Conservation (phyloP, 2,113 vertebrate genomes). For the Promerops cafer region DNA sequence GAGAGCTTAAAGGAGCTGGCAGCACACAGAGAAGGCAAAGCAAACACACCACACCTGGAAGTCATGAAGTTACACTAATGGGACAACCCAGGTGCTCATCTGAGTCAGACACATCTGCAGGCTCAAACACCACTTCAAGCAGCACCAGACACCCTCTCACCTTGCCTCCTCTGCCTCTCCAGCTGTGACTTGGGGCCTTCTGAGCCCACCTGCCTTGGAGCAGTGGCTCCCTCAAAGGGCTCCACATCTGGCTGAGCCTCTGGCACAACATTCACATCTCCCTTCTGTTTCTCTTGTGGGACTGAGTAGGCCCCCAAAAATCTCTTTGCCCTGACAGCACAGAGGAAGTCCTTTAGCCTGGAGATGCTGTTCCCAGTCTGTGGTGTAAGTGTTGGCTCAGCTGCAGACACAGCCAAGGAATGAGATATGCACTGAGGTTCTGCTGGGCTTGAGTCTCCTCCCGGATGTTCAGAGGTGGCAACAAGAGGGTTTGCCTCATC, state of each 20-base stretch:
- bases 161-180: not conserved
- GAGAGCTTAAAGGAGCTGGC: not conserved
- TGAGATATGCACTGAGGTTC: not conserved
- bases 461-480: not conserved
- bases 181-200: not conserved
- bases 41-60: not conserved
- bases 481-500: not conserved
- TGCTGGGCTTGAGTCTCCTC: not conserved
- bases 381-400: not conserved
- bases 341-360: not conserved
- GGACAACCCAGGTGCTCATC: not conserved
- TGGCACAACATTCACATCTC: not conserved
- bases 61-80: not conserved
- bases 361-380: not conserved
- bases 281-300: not conserved
- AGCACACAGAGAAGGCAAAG: not conserved
- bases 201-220: not conserved
- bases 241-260: not conserved
- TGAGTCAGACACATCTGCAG: not conserved
- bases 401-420: not conserved
- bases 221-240: not conserved
- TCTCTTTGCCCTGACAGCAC: not conserved
- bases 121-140: not conserved
- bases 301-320: not conserved
- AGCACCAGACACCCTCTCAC: not conserved